Evolutionary conservation across 2,797 vertebrate genomes (phyloP), one percentile per base, ranked within the genome.

Genomic region (Xiphorhynchus erythropygius): DNA sequence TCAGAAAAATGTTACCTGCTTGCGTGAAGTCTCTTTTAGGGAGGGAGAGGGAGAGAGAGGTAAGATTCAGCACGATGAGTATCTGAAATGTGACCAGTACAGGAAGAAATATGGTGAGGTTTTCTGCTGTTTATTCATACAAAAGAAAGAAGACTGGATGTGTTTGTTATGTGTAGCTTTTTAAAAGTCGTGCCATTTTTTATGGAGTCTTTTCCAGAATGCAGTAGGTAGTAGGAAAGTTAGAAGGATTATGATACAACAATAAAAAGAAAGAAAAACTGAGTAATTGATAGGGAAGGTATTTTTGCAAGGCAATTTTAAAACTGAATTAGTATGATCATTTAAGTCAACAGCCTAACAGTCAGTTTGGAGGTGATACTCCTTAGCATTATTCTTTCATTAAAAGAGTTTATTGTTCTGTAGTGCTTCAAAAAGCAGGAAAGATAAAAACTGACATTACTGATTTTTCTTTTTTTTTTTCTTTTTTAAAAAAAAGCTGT

Each of bases 321-420:
- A 78, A 96, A 79, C 27, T 49, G 33, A 88, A 19, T 90, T 81
- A 44, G 32, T 82, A 49, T 42, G 41, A 56, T 71, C 83, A 81
- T 89, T 75, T 83, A 93, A 63, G 32, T 84, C 3, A n/a, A 9
- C 42, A 57, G n/a, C 59, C 76, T 82, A 84, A 80, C 27, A 86
- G 52, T 18, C 33, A 91, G 16, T 63, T 84, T 89, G 60, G 53
- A 89, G 39, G 55, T 90, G 41, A 90, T 46, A 53, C 18, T 88
- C 47, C 41, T 77, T 64, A 69, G 33, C 28, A 47, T 53, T 68
- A 81, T 67, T 77, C 47, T 79, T 84, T 87, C 41, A 47, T 92
- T 89, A 93, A 87, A 94, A 65, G 4, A 65, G 64, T 85, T 74
- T 85, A 49, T 55, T 56, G 32, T 86, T 94, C 65, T 86, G 47